Percentiles rank a stretch among this genome's conserved stretches.
Conservation (phyloP, 2,113 vertebrate genomes). For the Pycnonotus jocosus region DNA sequence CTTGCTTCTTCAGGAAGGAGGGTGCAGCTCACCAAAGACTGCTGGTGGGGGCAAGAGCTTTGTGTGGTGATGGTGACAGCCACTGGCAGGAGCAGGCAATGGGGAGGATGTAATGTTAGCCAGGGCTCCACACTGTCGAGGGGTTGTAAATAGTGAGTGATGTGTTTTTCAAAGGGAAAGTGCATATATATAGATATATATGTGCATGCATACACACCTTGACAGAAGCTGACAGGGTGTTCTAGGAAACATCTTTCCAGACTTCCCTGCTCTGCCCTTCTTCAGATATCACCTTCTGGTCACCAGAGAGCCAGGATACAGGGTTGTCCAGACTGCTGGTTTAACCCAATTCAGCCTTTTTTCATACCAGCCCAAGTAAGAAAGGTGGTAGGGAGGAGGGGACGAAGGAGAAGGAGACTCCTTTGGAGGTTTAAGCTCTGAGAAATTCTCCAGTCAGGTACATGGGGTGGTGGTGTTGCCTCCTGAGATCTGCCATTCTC, state of each 20-base stretch:
- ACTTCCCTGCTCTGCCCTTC: background rate
- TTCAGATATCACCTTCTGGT: background rate
- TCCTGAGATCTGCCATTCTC: background rate
- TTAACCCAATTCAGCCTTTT: background rate
- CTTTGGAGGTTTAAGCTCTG: background rate
- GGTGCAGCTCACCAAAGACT: background rate
- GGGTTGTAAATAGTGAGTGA: background rate
- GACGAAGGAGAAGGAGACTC: background rate
- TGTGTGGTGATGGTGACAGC: background rate
- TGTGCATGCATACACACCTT: background rate
- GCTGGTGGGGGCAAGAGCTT: background rate
- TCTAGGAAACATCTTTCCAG: background rate
- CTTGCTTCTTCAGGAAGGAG: background rate
- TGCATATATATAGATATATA: fast-evolving
- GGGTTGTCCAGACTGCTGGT: background rate
- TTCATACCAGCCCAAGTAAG: background rate
- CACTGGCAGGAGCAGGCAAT: background rate
- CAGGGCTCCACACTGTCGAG: background rate
- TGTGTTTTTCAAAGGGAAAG: background rate
- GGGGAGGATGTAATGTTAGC: background rate
- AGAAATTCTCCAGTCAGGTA: background rate
- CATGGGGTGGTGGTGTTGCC: background rate
- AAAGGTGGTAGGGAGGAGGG: background rate
- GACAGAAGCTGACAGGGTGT: background rate
- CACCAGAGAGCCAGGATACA: background rate